Conservation (phyloP, 2,113 vertebrate genomes). For the Macquaria australasica region DNA sequence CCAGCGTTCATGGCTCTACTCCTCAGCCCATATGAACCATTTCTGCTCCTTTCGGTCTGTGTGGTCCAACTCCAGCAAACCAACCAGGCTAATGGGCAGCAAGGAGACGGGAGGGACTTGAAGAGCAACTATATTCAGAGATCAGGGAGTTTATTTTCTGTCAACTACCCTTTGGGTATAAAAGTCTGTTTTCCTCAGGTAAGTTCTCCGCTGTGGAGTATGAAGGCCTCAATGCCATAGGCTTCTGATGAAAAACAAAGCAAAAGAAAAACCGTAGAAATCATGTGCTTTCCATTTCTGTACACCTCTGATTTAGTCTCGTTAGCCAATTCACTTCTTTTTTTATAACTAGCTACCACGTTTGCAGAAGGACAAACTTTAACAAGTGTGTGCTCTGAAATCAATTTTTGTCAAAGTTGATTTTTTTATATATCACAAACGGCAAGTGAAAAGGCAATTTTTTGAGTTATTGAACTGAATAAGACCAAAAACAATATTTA, state of each 20-base stretch:
- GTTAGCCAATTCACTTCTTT: constrained; percentile 61
- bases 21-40: constrained; percentile 56
- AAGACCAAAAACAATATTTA: constrained; percentile 62
- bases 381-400: constrained; percentile 69
- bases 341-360: constrained; percentile 64
- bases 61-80: constrained; percentile 47
- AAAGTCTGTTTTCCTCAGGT: constrained; percentile 77
- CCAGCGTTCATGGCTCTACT: constrained; percentile 73
- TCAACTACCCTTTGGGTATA: constrained; percentile 71
- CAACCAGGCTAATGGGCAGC: constrained; percentile 50
- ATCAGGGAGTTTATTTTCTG: constrained; percentile 63
- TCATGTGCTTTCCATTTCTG: constrained; percentile 79
- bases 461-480: constrained; percentile 63
- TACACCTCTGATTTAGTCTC: constrained; percentile 78
- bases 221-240: constrained; percentile 83
- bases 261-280: constrained; percentile 63
- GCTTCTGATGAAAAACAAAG: constrained; percentile 69
- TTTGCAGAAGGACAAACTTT: constrained; percentile 71
- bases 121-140: constrained; percentile 74
- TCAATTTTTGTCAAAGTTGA: constrained; percentile 46
- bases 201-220: constrained; percentile 72
- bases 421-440: constrained; percentile 47
- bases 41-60: constrained; percentile 31
- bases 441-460: constrained; percentile 74
- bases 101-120: constrained; percentile 71